phyloP scores from a whole-genome alignment of 2,797 vertebrate genomes.

The Lacerta agilis region DNA sequence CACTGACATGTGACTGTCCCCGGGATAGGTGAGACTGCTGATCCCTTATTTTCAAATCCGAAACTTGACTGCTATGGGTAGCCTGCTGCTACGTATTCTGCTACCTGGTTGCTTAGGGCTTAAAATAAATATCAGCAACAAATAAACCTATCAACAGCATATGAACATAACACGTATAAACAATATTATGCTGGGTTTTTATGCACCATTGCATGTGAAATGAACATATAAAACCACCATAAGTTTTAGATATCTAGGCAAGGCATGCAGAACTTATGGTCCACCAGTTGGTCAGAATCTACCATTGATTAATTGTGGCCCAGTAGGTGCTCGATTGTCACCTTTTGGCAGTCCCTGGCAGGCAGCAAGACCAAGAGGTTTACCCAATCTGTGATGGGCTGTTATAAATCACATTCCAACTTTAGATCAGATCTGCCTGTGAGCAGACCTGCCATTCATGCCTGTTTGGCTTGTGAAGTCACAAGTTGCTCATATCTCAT shows the following conservation, averaged over 20 bases:
- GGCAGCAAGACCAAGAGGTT: not conserved
- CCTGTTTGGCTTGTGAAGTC: not conserved
- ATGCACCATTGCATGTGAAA: not conserved
- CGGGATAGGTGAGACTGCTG: too few relatives aligned
- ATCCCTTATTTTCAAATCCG: too few relatives aligned
- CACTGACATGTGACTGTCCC: too few relatives aligned
- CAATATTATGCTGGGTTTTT: not conserved
- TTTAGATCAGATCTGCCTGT: not conserved
- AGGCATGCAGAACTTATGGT: not conserved
- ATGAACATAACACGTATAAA: too few relatives aligned
- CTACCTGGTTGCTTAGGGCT: too few relatives aligned
- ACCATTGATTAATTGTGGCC: not conserved
- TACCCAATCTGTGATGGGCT: not conserved
- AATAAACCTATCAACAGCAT: too few relatives aligned
- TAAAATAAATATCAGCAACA: too few relatives aligned
- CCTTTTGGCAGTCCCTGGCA: not conserved
- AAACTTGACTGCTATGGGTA: too few relatives aligned
- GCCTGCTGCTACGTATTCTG: too few relatives aligned
- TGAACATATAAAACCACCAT: not conserved
- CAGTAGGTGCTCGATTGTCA: not conserved
- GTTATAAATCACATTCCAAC: not conserved
- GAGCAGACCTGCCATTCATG: not conserved
- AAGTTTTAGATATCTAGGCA: not conserved
- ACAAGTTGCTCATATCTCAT: not conserved
- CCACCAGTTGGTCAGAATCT: not conserved